A percentile compares a stretch with the other conserved stretches of the same genome.
Evolutionary conservation across 37 sponge, comb jelly and placozoan genomes (phyloP).

Genomic region (Petrosia ficiformis): DNA sequence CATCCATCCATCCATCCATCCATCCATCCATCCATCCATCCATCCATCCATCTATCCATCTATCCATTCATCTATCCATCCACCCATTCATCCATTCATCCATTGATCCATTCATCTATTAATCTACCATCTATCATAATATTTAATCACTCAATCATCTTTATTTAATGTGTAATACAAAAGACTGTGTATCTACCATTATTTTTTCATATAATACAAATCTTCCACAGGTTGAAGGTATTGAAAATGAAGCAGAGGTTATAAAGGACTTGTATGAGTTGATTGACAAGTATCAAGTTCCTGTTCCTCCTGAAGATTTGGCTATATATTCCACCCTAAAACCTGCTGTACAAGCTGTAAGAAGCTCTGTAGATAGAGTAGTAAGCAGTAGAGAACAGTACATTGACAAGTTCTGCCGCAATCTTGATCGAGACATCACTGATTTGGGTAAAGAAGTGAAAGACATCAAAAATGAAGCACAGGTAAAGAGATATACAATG

Average conservation of each 20-base stretch:
- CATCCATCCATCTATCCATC: too few species aligned
- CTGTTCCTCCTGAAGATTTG: constrained; percentile 88
- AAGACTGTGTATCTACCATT: constrained; percentile 13
- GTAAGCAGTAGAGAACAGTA: constrained; percentile 87
- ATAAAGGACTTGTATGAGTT: constrained; percentile 90
- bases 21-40: too few species aligned
- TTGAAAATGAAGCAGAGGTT: constrained; percentile 75
- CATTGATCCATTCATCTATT: too few species aligned
- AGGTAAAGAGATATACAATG: constrained; percentile 27
- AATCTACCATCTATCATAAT: too few species aligned
- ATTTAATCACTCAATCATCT: too few species aligned
- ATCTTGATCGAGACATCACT: constrained; percentile 90
- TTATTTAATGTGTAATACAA: too few species aligned
- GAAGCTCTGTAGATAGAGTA: constrained; percentile 83
- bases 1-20: too few species aligned
- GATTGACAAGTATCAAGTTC: constrained; percentile 89
- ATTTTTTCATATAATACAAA: neutral
- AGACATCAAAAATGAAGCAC: constrained; percentile 84
- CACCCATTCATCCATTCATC: too few species aligned
- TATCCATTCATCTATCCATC: too few species aligned
- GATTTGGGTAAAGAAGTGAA: constrained; percentile 83
- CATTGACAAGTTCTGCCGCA: constrained; percentile 80
- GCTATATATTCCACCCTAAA: constrained; percentile 46
- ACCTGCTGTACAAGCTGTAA: constrained; percentile 73
- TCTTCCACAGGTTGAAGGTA: constrained; percentile 35